Percentiles rank a stretch among this genome's conserved stretches.
Evolutionary conservation across 2,888 invertebrate species (phyloP).

Genomic region (Stenotaenia linearis): DNA sequence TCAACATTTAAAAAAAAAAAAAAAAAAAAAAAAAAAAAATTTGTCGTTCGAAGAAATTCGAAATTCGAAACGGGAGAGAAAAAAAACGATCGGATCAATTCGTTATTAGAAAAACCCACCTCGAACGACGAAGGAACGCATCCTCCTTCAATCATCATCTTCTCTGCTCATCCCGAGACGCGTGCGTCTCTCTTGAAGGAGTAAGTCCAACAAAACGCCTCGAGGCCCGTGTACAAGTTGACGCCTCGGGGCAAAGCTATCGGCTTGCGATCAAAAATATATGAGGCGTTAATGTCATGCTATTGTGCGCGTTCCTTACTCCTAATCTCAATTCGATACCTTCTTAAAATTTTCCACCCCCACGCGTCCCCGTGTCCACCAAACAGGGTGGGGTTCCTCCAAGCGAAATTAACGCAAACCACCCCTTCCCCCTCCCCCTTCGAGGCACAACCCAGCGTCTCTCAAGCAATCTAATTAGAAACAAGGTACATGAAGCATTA

Average conservation of each 20-base stretch:
- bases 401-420: neutral
- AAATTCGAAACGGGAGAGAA: neutral
- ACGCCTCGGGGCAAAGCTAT: slow-evolving; percentile 26
- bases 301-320: slow-evolving; percentile 15
- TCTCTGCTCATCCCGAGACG: neutral
- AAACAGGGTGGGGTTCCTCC: slow-evolving; percentile 3
- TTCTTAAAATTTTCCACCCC: slow-evolving; percentile 33
- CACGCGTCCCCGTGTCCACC: slow-evolving; percentile 26
- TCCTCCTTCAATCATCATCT: neutral
- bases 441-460: slow-evolving; percentile 9
- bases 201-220: slow-evolving; percentile 20
- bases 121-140: neutral
- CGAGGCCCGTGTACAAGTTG: slow-evolving; percentile 21
- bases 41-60: too few species aligned
- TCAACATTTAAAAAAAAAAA: too few species aligned
- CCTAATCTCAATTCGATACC: slow-evolving; percentile 34
- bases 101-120: neutral
- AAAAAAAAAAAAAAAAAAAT: too few species aligned
- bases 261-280: slow-evolving; percentile 29
- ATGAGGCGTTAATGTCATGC: slow-evolving; percentile 28
- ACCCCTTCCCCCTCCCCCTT: neutral
- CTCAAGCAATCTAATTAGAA: slow-evolving; percentile 32
- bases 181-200: slow-evolving; percentile 8
- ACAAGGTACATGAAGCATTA: slow-evolving; percentile 33
- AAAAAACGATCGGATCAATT: neutral